phyloP scores from a whole-genome alignment of 2,797 vertebrate genomes.

The Limnodromus scolopaceus region DNA sequence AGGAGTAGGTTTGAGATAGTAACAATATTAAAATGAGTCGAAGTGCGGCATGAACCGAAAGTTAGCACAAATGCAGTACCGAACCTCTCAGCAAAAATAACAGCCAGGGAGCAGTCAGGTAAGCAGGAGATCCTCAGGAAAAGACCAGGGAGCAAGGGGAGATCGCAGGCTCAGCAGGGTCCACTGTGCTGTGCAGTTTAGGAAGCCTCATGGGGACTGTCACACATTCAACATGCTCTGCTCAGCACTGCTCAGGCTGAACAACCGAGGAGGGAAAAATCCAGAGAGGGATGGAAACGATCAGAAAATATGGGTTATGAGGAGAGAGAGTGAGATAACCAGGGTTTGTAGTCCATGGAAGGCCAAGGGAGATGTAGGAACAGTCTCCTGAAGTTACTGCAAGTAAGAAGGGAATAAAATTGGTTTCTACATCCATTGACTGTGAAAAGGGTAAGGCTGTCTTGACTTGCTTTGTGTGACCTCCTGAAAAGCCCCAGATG shows the following conservation, averaged over 20 bases:
- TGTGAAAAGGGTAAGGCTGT: neutral
- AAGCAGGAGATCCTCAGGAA: neutral
- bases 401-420: neutral
- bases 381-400: neutral
- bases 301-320: neutral
- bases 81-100: neutral
- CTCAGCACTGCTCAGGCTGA: neutral
- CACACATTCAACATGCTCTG: neutral
- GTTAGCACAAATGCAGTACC: neutral
- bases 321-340: neutral
- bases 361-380: neutral
- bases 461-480: neutral
- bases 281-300: neutral
- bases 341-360: neutral
- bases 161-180: neutral
- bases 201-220: neutral
- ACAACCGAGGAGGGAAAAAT: neutral
- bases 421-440: neutral
- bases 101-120: neutral
- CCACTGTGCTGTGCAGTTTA: neutral
- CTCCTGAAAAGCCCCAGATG: neutral
- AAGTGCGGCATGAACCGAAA: constrained; percentile 18
- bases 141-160: neutral
- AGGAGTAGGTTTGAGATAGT: constrained; percentile 66
- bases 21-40: constrained; percentile 64